Conservation (phyloP, 2,888 invertebrate species). For the Euzetes globulus region DNA sequence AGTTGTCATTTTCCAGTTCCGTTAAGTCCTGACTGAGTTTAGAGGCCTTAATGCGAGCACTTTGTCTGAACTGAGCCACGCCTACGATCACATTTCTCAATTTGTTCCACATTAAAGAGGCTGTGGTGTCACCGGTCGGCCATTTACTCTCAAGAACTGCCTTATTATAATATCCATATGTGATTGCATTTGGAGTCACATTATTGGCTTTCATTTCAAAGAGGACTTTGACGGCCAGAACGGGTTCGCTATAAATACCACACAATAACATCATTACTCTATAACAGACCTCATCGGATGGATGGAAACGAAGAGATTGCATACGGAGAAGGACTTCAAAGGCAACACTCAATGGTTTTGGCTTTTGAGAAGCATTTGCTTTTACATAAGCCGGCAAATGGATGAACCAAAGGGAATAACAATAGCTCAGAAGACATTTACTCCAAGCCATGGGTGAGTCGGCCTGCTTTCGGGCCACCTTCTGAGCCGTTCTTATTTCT, state of each 20-base stretch:
- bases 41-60: conserved; percentile 49
- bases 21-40: neutral
- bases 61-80: conserved; percentile 76
- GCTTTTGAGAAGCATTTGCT: conserved; percentile 55
- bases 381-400: conserved; percentile 78
- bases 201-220: conserved; percentile 87
- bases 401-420: conserved; percentile 80
- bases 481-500: conserved; percentile 85
- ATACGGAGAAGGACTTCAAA: conserved; percentile 80
- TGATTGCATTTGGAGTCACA: conserved; percentile 92
- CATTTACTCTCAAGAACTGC: conserved; percentile 87
- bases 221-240: conserved; percentile 74
- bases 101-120: conserved; percentile 85
- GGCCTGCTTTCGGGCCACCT: conserved; percentile 60
- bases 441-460: conserved; percentile 82
- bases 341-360: conserved; percentile 68
- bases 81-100: conserved; percentile 83
- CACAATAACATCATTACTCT: conserved; percentile 97
- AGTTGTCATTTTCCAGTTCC: neutral
- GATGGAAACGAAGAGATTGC: conserved; percentile 68
- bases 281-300: conserved; percentile 95
- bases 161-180: conserved; percentile 80
- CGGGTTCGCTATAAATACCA: conserved; percentile 85
- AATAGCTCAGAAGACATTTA: conserved; percentile 54
- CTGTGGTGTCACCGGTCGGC: conserved; percentile 70